phyloP scores from a whole-genome alignment of 2,797 vertebrate genomes.

The Nyctibius grandis region DNA sequence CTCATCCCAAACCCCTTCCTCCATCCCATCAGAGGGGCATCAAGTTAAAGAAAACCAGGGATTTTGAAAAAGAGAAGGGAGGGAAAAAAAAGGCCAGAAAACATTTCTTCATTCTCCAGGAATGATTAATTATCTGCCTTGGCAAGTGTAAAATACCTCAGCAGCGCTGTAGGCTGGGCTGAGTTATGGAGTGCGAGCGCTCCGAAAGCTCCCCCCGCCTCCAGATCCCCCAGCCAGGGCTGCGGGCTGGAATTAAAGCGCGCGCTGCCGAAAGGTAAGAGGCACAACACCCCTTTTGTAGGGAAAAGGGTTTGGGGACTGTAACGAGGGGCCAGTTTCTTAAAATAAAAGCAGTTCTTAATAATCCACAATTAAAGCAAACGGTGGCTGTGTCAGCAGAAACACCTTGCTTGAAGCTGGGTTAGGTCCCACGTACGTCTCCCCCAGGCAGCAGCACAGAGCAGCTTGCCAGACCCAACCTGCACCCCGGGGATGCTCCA shows the following conservation, averaged over 20 bases:
- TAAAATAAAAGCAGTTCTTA: background rate
- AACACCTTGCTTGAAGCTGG: background rate
- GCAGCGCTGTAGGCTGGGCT: constrained; percentile 4
- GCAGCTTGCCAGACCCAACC: background rate
- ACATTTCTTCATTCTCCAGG: constrained; percentile 47
- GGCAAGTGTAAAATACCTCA: constrained; percentile 40
- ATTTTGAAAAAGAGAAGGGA: no score
- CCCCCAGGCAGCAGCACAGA: accelerated
- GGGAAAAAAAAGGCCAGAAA: no score
- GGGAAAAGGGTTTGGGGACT: background rate
- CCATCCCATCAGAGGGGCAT: background rate
- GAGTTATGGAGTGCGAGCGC: constrained; percentile 63
- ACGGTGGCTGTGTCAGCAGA: background rate
- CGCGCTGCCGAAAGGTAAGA: background rate
- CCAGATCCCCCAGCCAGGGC: background rate
- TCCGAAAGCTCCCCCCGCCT: background rate
- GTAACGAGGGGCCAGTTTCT: background rate
- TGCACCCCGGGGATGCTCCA: background rate
- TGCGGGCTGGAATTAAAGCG: background rate
- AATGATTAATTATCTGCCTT: constrained; percentile 63
- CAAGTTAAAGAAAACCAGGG: no score
- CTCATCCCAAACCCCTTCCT: background rate
- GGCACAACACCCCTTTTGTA: background rate
- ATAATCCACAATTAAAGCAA: background rate
- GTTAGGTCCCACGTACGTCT: accelerated